Percentiles rank a stretch among this genome's conserved stretches.
Conservation (phyloP, 2,113 vertebrate genomes). For the Gasterosteus aculeatus region DNA sequence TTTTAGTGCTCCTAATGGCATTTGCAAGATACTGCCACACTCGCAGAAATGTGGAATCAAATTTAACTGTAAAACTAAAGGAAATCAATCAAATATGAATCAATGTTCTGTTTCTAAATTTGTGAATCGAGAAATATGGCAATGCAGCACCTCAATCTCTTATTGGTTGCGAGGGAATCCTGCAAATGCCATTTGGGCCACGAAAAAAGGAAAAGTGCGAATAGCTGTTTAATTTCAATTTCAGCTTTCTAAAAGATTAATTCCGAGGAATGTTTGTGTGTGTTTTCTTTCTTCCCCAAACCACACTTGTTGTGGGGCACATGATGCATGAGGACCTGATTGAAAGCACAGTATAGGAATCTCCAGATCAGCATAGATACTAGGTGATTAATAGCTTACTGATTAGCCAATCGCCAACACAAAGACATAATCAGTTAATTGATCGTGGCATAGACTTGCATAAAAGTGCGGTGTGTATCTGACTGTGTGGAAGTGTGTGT, state of each 20-base stretch:
- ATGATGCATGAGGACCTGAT: conserved; percentile 50
- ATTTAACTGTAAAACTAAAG: too few species aligned
- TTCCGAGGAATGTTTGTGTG: background rate
- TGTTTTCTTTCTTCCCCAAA: background rate
- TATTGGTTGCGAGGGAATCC: too few species aligned
- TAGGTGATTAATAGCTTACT: conserved; percentile 79
- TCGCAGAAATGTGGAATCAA: too few species aligned
- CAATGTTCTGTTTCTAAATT: too few species aligned
- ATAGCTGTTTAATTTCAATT: background rate
- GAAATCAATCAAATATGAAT: too few species aligned
- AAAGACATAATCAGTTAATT: conserved; percentile 80
- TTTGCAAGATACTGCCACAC: too few species aligned
- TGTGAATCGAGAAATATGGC: too few species aligned
- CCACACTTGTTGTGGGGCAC: conserved; percentile 23
- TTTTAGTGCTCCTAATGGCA: too few species aligned
- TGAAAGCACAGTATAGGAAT: conserved; percentile 66
- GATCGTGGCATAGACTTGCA: conserved; percentile 59
- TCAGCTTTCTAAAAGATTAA: background rate
- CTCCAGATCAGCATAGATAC: conserved; percentile 73
- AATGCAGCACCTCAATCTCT: too few species aligned
- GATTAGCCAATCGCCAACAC: conserved; percentile 73
- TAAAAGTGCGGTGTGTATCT: background rate
- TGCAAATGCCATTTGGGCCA: too few species aligned
- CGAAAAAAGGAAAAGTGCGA: too few species aligned
- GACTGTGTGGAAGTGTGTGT: background rate